Conservation (phyloP, 2,888 invertebrate species). For the Dicycla oo region DNA sequence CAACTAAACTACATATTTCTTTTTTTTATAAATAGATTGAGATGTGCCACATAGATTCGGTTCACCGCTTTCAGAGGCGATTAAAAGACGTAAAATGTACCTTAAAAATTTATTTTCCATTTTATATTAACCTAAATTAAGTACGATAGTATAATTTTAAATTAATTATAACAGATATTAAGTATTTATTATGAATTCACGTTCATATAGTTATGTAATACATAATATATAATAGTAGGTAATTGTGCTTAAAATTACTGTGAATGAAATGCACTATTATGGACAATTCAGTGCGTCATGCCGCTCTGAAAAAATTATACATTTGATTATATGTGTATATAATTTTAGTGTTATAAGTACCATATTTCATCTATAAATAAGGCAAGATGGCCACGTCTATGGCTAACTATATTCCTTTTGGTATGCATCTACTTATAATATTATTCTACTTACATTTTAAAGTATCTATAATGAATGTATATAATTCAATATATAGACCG, state of each 20-base stretch:
- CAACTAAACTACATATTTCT: slow-evolving; percentile 38
- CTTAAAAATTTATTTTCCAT: slow-evolving; percentile 88
- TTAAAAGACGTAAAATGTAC: slow-evolving; percentile 72
- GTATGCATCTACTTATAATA: slow-evolving; percentile 77
- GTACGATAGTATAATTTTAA: slow-evolving; percentile 86
- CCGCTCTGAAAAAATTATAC: slow-evolving; percentile 70
- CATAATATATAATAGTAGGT: slow-evolving; percentile 75
- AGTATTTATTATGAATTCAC: slow-evolving; percentile 87
- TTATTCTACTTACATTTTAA: slow-evolving; percentile 82
- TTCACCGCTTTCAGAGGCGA: slow-evolving; percentile 74
- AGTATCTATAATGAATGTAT: slow-evolving; percentile 80
- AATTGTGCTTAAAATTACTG: slow-evolving; percentile 88
- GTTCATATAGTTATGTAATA: slow-evolving; percentile 80
- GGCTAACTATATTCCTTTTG: slow-evolving; percentile 84
- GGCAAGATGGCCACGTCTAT: slow-evolving; percentile 89
- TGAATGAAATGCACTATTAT: slow-evolving; percentile 88
- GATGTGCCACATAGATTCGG: slow-evolving; percentile 16
- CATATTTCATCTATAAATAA: slow-evolving; percentile 73
- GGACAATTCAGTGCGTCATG: slow-evolving; percentile 80
- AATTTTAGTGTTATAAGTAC: slow-evolving; percentile 72
- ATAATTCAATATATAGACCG: slow-evolving; percentile 87
- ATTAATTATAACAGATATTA: slow-evolving; percentile 88
- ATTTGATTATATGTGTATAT: slow-evolving; percentile 79
- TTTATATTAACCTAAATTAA: slow-evolving; percentile 88
- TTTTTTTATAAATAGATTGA: slow-evolving; percentile 42